These are phyloP conservation scores for Pseudomyrmex cubaensis DNA, from an alignment of 1,140 invertebrate species.

Conservation along the genomic window DNA sequence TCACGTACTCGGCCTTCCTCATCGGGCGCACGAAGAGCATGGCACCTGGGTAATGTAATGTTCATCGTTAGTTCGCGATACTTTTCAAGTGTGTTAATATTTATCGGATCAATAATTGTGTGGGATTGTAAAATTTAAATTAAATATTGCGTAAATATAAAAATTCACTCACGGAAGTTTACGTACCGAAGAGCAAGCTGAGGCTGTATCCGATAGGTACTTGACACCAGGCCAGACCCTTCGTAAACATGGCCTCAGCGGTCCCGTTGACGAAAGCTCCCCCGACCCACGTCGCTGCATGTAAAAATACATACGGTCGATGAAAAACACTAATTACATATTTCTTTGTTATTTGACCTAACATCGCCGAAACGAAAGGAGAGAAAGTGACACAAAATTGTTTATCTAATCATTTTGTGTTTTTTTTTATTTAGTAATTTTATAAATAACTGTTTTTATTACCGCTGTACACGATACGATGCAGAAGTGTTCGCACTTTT, in stretches of 20 bases:
- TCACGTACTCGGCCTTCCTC: constrained; percentile 93
- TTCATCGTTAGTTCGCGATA: no score
- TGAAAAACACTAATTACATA: background rate
- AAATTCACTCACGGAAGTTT: background rate
- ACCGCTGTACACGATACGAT: no score
- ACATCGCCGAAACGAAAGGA: background rate
- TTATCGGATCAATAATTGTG: background rate
- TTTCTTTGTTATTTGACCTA: background rate
- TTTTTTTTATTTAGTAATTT: no score
- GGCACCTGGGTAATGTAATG: constrained; percentile 86
- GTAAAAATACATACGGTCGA: background rate
- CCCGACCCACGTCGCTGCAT: constrained; percentile 92
- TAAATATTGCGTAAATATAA: no score
- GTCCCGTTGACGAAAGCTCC: constrained; percentile 94
- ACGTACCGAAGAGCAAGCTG: constrained; percentile 90
- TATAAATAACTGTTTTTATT: no score
- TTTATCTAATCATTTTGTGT: no score
- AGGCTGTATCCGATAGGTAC: constrained; percentile 93
- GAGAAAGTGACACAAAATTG: no score
- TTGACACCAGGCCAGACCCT: constrained; percentile 91
- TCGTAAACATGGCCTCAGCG: constrained; percentile 90
- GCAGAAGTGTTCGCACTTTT: no score
- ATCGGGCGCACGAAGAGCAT: constrained; percentile 93
- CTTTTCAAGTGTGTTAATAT: no score
- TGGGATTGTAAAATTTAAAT: no score